A percentile compares a stretch with the other conserved stretches of the same genome.
Conservation (phyloP, 2,113 vertebrate genomes). For the Vanacampus margaritifer region DNA sequence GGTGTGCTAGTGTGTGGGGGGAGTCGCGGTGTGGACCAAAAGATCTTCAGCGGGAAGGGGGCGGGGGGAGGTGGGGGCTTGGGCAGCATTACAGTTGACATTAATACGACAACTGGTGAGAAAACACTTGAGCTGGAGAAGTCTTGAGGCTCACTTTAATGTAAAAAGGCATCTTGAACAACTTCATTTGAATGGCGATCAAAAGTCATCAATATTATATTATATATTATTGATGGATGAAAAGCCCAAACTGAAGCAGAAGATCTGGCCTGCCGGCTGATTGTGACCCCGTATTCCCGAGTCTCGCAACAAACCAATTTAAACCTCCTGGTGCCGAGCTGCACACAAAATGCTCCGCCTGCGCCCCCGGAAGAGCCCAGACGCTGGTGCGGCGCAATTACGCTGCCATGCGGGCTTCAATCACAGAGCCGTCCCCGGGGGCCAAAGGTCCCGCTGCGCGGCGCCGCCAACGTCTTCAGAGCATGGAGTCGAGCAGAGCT, state of each 20-base stretch:
- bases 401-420: constrained; percentile 41
- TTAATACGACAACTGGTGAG: constrained; percentile 34
- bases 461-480: constrained; percentile 43
- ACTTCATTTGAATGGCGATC: neutral
- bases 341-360: constrained; percentile 3
- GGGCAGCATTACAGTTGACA: constrained; percentile 19
- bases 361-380: constrained; percentile 20
- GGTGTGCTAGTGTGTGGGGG: constrained; percentile 22
- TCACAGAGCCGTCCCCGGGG: constrained; percentile 28
- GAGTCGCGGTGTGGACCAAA: constrained; percentile 4
- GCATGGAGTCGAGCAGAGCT: constrained; percentile 24
- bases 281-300: constrained; percentile 23
- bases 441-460: constrained; percentile 16
- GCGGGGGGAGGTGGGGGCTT: neutral
- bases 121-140: constrained; percentile 38
- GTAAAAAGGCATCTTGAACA: neutral
- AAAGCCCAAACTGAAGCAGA: neutral
- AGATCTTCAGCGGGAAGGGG: neutral
- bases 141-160: constrained; percentile 13
- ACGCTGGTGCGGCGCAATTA: constrained; percentile 26
- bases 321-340: constrained; percentile 19
- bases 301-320: constrained; percentile 31
- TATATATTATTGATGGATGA: neutral
- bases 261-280: constrained; percentile 19
- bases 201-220: neutral